Evolutionary conservation across 2,797 vertebrate species (phyloP).

Genomic region (Chromobotia macracanthus): DNA sequence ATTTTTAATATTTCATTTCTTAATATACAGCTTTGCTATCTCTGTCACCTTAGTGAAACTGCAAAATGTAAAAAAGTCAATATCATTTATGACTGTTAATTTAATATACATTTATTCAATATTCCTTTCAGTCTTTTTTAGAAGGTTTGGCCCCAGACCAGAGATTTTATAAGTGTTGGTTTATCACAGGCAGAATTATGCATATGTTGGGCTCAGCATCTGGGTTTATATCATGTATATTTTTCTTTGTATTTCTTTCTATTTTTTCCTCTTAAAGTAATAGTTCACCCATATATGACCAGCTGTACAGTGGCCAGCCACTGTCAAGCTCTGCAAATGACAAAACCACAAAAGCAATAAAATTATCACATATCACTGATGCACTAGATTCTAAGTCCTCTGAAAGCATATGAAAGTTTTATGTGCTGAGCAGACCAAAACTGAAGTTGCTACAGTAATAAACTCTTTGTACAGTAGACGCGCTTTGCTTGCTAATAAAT

Average conservation of each 20-base stretch:
- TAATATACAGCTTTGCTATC: neutral
- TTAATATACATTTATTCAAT: neutral
- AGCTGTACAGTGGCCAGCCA: neutral
- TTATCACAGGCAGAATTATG: neutral
- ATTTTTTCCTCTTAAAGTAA: too few species aligned
- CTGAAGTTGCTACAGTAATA: slow-evolving; percentile 57
- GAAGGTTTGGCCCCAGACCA: neutral
- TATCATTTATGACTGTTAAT: too few species aligned
- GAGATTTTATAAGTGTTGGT: slow-evolving; percentile 3
- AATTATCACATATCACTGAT: too few species aligned
- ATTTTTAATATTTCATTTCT: too few species aligned
- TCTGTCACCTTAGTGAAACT: slow-evolving; percentile 17
- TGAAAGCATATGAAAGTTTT: neutral
- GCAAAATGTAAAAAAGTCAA: slow-evolving; percentile 17
- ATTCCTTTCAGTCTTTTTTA: neutral
- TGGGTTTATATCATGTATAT: too few species aligned
- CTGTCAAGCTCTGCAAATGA: neutral
- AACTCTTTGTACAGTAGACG: slow-evolving; percentile 24
- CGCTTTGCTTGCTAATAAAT: slow-evolving; percentile 35
- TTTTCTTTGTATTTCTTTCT: neutral
- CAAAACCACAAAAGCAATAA: neutral
- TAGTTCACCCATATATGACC: too few species aligned
- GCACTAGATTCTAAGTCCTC: too few species aligned
- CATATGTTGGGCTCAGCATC: too few species aligned
- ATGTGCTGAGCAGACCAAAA: slow-evolving; percentile 57